phyloP scores from a whole-genome alignment of 2,888 invertebrate genomes.

The Pristionchus maxplancki region DNA sequence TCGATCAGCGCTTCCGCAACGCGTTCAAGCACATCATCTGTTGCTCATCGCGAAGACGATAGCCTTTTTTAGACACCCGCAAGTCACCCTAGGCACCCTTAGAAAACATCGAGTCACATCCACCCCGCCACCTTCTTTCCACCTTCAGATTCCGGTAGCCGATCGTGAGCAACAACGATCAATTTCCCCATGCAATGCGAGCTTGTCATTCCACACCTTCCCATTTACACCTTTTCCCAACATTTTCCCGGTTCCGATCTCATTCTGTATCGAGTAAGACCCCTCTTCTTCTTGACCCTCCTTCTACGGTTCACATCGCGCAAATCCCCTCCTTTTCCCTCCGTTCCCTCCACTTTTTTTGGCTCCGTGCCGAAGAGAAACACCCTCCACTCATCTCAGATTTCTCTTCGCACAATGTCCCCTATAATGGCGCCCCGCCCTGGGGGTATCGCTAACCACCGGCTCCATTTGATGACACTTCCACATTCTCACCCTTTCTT shows the following conservation, averaged over 20 bases:
- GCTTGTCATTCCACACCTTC: background rate
- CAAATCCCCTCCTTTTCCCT: background rate
- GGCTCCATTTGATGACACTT: background rate
- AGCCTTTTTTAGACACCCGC: background rate
- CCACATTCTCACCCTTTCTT: background rate
- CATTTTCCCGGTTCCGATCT: background rate
- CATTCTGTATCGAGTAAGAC: background rate
- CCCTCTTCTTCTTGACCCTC: background rate
- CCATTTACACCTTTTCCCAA: background rate
- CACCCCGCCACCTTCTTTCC: background rate
- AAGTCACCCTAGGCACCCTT: background rate
- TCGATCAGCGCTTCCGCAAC: constrained; percentile 75
- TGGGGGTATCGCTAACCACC: background rate
- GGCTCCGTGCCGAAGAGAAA: background rate
- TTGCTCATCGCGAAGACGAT: constrained; percentile 54
- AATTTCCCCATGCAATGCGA: background rate
- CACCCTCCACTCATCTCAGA: constrained; percentile 18
- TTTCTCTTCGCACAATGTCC: constrained; percentile 17
- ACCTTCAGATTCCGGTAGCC: background rate
- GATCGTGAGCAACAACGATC: constrained; percentile 2
- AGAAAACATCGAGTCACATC: background rate
- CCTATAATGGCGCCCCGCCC: background rate
- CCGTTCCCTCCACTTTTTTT: constrained; percentile 10
- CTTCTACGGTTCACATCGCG: background rate
- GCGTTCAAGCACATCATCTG: constrained; percentile 74